Percentiles rank a stretch among this genome's conserved stretches.
Evolutionary conservation across 2,797 vertebrate species (phyloP).

Genomic region (Manis pentadactyla): DNA sequence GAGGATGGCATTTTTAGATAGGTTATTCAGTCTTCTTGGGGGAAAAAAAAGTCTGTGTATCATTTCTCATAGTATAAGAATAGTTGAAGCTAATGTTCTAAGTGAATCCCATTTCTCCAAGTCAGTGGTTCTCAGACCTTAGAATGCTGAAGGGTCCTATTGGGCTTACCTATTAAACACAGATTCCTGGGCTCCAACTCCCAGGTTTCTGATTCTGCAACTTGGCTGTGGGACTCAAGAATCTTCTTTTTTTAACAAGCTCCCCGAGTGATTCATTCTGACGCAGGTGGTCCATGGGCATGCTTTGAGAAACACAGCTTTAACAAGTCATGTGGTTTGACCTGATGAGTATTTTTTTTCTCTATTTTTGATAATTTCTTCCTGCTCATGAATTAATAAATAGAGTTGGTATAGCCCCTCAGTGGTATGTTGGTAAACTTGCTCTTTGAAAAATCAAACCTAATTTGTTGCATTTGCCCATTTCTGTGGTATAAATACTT

Average conservation of each 20-base stretch:
- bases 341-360: neutral
- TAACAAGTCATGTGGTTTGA: constrained; percentile 5
- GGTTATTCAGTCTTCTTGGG: neutral
- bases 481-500: neutral
- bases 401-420: neutral
- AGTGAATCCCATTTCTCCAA: neutral
- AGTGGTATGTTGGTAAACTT: neutral
- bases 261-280: neutral
- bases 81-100: neutral
- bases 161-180: neutral
- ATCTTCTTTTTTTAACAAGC: neutral
- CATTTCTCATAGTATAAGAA: constrained; percentile 47
- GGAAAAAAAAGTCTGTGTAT: neutral
- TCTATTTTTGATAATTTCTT: constrained; percentile 32
- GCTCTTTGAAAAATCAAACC: neutral
- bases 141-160: neutral
- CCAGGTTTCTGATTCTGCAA: neutral
- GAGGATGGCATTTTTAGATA: neutral
- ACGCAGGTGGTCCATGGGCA: neutral
- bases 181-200: neutral
- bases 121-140: neutral
- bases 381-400: neutral
- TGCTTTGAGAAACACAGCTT: neutral
- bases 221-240: neutral
- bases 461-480: neutral